phyloP scores from a whole-genome alignment of 2,888 invertebrate genomes.

The Entomobrya proxima region DNA sequence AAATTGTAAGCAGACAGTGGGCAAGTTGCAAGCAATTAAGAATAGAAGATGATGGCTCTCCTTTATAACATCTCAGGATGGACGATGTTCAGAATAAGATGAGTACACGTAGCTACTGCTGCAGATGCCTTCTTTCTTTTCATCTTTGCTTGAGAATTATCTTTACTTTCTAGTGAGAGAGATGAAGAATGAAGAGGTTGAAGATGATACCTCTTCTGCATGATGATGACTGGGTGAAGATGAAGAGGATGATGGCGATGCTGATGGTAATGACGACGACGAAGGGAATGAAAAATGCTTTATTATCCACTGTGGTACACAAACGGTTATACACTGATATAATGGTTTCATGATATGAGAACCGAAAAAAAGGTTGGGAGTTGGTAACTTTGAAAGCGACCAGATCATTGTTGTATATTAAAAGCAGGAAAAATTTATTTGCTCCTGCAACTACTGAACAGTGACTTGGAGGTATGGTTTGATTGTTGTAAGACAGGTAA shows the following conservation, averaged over 20 bases:
- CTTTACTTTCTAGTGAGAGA: not conserved
- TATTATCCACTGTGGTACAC: slow-evolving; percentile 11
- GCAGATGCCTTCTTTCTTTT: not conserved
- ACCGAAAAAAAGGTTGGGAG: not conserved
- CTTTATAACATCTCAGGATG: not conserved
- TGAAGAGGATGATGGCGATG: not conserved
- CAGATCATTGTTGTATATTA: not conserved
- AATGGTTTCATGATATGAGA: not conserved
- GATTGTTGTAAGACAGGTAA: not conserved
- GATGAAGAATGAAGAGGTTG: not conserved
- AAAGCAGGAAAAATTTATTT: not conserved
- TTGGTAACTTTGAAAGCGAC: slow-evolving; percentile 17
- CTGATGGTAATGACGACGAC: slow-evolving; percentile 3
- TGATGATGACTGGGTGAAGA: not conserved
- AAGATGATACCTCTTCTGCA: slow-evolving; percentile 3
- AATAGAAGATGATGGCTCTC: not conserved
- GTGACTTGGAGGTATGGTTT: not conserved
- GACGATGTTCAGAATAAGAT: not conserved
- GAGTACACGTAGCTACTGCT: not conserved
- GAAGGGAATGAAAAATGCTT: slow-evolving; percentile 42
- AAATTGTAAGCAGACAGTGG: not conserved
- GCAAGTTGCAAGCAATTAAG: slow-evolving; percentile 2
- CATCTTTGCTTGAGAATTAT: not conserved
- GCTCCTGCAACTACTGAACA: not conserved
- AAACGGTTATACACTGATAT: not conserved